Percentiles rank a stretch among this genome's conserved stretches.
phyloP scores from a whole-genome alignment of 2,113 vertebrate genomes.

The Zosterops lateralis region DNA sequence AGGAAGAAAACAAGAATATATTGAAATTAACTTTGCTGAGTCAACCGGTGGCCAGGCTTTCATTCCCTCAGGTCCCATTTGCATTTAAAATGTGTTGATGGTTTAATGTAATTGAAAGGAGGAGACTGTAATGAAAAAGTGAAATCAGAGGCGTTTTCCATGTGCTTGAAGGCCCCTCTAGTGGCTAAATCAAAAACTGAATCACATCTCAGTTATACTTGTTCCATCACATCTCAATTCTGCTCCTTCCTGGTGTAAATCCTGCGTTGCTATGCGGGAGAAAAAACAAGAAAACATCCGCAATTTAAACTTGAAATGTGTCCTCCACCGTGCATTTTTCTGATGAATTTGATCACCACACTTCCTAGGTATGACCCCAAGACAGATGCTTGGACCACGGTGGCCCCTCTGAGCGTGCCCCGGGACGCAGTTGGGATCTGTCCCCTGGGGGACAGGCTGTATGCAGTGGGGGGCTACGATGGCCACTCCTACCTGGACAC shows the following conservation, averaged over 20 bases:
- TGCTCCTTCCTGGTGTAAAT: background rate
- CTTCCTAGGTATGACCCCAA: conserved; percentile 90
- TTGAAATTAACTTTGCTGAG: background rate
- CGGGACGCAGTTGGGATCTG: conserved; percentile 92
- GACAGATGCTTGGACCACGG: conserved; percentile 91
- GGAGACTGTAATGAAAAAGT: background rate
- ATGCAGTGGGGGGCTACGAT: conserved; percentile 93
- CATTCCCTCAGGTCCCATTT: background rate
- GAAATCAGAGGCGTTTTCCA: background rate
- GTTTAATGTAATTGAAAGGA: background rate
- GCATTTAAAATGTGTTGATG: background rate
- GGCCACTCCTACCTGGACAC: conserved; percentile 89
- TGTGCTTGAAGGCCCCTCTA: conserved; percentile 31
- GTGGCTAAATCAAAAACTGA: background rate
- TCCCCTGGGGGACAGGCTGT: conserved; percentile 88
- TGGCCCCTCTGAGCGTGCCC: conserved; percentile 87
- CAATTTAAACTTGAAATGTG: background rate
- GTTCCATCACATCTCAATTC: fast-evolving
- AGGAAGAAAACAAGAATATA: background rate
- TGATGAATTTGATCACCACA: background rate
- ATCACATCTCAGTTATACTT: fast-evolving
- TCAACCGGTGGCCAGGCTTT: background rate
- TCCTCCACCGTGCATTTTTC: background rate
- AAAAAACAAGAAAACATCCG: fast-evolving
- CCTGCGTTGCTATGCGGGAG: background rate